Evolutionary conservation across 2,888 invertebrate genomes (phyloP), one percentile per base, ranked within the genome.

Genomic region (Eilema depressum): DNA sequence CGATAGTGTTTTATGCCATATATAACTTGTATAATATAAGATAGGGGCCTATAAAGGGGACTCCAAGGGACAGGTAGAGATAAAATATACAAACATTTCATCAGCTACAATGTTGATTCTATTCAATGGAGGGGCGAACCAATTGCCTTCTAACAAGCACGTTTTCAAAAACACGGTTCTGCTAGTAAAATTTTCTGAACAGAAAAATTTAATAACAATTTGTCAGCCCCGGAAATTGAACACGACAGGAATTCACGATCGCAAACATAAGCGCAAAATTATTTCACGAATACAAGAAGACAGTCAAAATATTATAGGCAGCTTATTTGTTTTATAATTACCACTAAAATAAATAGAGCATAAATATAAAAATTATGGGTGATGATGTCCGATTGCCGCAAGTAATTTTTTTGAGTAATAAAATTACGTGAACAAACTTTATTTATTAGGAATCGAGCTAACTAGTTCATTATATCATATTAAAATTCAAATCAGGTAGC

Each of bases 401-500:
- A n/a, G n/a, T n/a, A n/a, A 53, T 53, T 53, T 53, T 47, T 53
- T 53, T 53, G 3, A 53, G 8, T n/a, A 8, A 47, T 53, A 20
- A 53, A 53, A 53, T 53, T 53, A 53, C 53, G n/a, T 53, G n/a
- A 53, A n/a, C n/a, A 53, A 53, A 53, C 53, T 53, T 53, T n/a
- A n/a, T 53, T n/a, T n/a, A 53, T 53, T 53, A n/a, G 53, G n/a
- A n/a, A 53, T n/a, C n/a, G 10, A 53, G 47, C 5, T 28, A 17
- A n/a, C 47, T 10, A 47, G 41, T 47, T 20, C 30, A 30, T 62
- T 62, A 64, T 20, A 25, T 33, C 5, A 57, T 25, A 57, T 23
- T 57, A 5, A 57, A 57, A 66, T 66, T 57, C 59, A 66, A 63
- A 63, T 23, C 62, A 56, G 17, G 59, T 61, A 68, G 20, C 59